These are phyloP conservation scores for Salvelinus alpinus DNA, from an alignment of 2,113 vertebrate genomes.

Conservation along the genomic window DNA sequence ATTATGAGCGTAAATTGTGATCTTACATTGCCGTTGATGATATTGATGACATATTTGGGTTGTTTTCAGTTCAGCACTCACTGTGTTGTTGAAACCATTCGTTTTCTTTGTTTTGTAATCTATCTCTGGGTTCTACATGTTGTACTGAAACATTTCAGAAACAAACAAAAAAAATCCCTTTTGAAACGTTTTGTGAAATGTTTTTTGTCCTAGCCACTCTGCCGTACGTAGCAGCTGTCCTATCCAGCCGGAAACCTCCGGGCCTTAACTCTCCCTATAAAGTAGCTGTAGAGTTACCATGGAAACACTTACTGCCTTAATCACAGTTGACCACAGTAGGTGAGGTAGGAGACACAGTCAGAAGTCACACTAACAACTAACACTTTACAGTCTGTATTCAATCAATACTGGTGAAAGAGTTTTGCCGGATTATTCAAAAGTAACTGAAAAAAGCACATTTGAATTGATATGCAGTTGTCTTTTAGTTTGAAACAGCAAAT, in stretches of 20 bases:
- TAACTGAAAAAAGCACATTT: too few relatives aligned
- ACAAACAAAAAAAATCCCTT: neutral
- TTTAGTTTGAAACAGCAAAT: too few relatives aligned
- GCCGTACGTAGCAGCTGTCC: slow-evolving; percentile 28
- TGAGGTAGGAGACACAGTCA: slow-evolving; percentile 49
- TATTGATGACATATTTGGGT: slow-evolving; percentile 27
- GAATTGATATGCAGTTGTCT: too few relatives aligned
- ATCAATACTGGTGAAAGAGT: slow-evolving; percentile 1
- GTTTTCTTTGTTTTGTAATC: slow-evolving; percentile 64
- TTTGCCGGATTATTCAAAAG: too few relatives aligned
- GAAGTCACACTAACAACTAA: neutral
- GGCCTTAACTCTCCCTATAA: slow-evolving; percentile 62
- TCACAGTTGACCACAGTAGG: slow-evolving; percentile 68
- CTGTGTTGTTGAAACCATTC: slow-evolving; percentile 54
- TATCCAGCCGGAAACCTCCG: slow-evolving; percentile 51
- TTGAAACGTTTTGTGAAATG: neutral
- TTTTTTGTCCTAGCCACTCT: neutral
- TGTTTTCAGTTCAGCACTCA: slow-evolving; percentile 60
- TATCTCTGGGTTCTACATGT: slow-evolving; percentile 77
- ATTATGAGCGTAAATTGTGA: slow-evolving; percentile 68
- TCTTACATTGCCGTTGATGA: slow-evolving; percentile 65
- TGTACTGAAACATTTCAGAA: slow-evolving; percentile 79
- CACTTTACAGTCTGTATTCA: slow-evolving; percentile 16
- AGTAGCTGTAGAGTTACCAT: slow-evolving; percentile 69
- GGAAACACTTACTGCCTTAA: slow-evolving; percentile 76